Conservation (phyloP, 2,113 vertebrate species). For the Clarias macrocephalus region DNA sequence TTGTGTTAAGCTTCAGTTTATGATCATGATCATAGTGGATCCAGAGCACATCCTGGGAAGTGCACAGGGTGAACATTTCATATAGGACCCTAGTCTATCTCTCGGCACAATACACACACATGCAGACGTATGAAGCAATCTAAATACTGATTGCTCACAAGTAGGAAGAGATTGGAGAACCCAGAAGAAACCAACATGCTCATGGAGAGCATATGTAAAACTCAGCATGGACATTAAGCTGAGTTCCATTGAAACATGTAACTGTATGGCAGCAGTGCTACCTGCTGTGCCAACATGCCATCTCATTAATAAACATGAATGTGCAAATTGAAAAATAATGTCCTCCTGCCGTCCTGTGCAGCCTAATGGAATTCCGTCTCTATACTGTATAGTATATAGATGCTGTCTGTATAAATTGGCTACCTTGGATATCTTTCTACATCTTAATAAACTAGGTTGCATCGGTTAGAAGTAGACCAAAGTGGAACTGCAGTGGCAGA, state of each 20-base stretch:
- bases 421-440: background rate
- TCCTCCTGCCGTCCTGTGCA: background rate
- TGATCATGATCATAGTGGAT: background rate
- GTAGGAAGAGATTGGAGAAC: background rate
- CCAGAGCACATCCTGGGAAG: background rate
- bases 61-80: background rate
- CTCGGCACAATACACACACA: background rate
- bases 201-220: background rate
- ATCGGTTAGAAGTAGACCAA: background rate
- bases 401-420: background rate
- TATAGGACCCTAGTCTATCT: background rate
- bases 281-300: background rate
- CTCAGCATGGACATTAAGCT: background rate
- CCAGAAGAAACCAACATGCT: background rate
- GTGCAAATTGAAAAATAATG: background rate
- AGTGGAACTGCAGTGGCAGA: background rate
- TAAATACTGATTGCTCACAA: background rate
- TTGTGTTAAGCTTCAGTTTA: background rate
- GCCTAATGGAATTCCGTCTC: background rate
- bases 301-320: conserved; percentile 19
- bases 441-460: background rate
- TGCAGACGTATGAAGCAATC: background rate
- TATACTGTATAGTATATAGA: background rate
- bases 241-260: background rate
- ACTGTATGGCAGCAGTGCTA: background rate